Evolutionary conservation across 2,113 vertebrate genomes (phyloP).

Genomic region (Plestiodon gilberti): DNA sequence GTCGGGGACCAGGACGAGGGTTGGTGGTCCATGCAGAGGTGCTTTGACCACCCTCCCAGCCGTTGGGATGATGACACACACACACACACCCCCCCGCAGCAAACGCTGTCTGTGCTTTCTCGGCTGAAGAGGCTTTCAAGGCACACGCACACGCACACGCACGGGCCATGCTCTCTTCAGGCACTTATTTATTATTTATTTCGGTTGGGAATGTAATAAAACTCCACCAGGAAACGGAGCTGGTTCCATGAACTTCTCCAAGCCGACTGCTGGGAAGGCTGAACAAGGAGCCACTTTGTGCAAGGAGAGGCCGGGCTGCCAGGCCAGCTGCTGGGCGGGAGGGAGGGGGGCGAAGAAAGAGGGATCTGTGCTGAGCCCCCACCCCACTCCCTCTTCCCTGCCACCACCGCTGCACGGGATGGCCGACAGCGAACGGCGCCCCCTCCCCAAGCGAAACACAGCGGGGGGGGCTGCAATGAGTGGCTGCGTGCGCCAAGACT

Average conservation of each 20-base stretch:
- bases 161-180: background rate
- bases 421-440: background rate
- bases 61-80: no score
- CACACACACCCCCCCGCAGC: no score
- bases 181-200: constrained; percentile 65
- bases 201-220: constrained; percentile 72
- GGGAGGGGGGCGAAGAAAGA: constrained; percentile 41
- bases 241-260: constrained; percentile 69
- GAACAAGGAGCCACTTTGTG: constrained; percentile 71
- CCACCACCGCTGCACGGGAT: background rate
- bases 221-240: constrained; percentile 72
- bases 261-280: constrained; percentile 24
- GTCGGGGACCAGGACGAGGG: no score
- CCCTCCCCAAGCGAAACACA: background rate
- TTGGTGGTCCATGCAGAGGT: background rate
- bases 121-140: no score
- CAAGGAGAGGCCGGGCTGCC: constrained; percentile 41
- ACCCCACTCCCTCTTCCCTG: background rate
- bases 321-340: background rate
- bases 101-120: no score
- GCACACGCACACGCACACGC: no score
- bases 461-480: background rate
- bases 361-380: constrained; percentile 36
- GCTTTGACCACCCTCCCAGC: background rate
- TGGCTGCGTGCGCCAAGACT: background rate